Percentiles rank a stretch among this genome's conserved stretches.
These are phyloP conservation scores for Ramphastos sulfuratus DNA, from an alignment of 2,113 vertebrate genomes.

Conservation along the genomic window DNA sequence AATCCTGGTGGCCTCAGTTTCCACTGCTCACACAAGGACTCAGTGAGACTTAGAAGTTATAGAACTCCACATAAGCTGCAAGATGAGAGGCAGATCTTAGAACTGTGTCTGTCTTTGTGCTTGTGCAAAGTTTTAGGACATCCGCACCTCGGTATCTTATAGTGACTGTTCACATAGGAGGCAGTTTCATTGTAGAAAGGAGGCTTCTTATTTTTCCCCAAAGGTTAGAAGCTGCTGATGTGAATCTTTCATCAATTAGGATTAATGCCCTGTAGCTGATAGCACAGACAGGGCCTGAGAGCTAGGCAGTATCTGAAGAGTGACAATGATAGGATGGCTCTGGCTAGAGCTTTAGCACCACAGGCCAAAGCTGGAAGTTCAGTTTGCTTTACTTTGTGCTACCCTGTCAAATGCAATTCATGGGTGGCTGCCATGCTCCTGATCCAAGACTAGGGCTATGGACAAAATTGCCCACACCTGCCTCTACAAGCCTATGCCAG, in stretches of 20 bases:
- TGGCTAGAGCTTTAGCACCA: background rate
- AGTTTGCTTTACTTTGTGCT: fast-evolving
- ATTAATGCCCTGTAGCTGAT: background rate
- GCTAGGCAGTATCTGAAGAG: background rate
- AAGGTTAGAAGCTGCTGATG: background rate
- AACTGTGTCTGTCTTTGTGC: background rate
- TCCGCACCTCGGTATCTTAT: background rate
- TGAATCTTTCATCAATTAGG: background rate
- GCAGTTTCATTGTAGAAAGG: background rate
- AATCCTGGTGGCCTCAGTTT: background rate
- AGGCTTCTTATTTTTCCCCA: background rate
- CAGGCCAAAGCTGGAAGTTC: fast-evolving
- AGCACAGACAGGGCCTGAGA: background rate
- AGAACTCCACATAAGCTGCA: background rate
- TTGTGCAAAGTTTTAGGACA: background rate
- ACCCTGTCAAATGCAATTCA: background rate
- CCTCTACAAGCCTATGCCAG: background rate
- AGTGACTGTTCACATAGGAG: background rate
- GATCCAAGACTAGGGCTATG: background rate
- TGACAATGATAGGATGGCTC: fast-evolving
- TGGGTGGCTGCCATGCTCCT: background rate
- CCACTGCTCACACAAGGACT: background rate
- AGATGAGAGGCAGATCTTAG: background rate
- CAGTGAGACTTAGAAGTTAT: background rate
- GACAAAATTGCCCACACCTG: background rate